phyloP scores from a whole-genome alignment of 2,797 vertebrate genomes.

The Morelia viridis region DNA sequence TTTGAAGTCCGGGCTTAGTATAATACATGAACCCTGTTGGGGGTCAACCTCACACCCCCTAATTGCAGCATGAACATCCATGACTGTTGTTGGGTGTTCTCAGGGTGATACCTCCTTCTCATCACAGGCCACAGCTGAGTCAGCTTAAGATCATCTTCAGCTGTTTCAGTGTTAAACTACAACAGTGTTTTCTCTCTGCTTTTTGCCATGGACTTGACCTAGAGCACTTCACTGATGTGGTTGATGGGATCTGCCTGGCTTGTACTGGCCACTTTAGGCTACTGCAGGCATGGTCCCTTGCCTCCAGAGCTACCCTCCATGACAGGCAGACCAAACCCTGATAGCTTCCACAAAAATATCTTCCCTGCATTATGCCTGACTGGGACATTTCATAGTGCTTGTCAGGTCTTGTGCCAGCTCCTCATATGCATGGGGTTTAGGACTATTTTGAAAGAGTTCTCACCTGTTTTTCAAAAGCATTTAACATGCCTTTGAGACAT shows the following conservation, averaged over 20 bases:
- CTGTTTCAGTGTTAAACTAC: background rate
- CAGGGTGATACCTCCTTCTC: background rate
- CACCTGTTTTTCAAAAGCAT: background rate
- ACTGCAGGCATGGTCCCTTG: too few species aligned
- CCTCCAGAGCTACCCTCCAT: background rate
- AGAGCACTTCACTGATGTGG: background rate
- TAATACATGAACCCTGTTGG: background rate
- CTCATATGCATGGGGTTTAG: background rate
- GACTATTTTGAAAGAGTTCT: background rate
- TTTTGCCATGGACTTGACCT: background rate
- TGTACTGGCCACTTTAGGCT: background rate
- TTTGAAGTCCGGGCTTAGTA: background rate
- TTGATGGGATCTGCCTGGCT: background rate
- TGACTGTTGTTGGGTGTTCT: background rate
- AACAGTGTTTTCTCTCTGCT: background rate
- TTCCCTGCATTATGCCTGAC: background rate
- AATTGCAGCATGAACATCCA: background rate
- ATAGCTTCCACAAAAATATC: background rate
- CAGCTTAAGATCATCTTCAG: background rate
- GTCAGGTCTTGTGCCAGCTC: background rate
- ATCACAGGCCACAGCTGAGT: background rate
- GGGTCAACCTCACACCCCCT: background rate
- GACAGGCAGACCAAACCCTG: background rate
- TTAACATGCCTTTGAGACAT: background rate
- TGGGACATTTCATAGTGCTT: background rate